Evolutionary conservation across 2,797 vertebrate genomes (phyloP).

Genomic region (Valencia hispanica): DNA sequence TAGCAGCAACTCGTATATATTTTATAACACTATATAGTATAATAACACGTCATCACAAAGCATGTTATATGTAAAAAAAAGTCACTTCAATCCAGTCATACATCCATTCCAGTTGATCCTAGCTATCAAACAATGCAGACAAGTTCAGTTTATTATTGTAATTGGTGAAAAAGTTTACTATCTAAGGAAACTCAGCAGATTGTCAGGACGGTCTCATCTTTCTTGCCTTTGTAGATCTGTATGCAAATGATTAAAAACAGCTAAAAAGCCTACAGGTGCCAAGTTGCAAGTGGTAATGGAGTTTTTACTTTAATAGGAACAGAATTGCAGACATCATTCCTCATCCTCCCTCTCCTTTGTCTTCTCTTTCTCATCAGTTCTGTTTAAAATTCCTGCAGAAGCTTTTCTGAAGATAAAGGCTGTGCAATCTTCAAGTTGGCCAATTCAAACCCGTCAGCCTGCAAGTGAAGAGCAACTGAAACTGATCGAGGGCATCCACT

Average conservation of each 20-base stretch:
- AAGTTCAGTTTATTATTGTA: too few relatives aligned
- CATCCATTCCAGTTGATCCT: too few relatives aligned
- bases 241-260: conserved; percentile 59
- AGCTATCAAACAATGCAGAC: too few relatives aligned
- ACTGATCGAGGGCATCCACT: conserved; percentile 54
- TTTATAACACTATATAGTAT: too few relatives aligned
- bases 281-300: conserved; percentile 53
- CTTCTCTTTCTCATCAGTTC: conserved; percentile 9
- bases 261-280: conserved; percentile 42
- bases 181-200: too few relatives aligned
- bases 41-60: too few relatives aligned
- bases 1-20: too few relatives aligned
- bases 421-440: conserved; percentile 41
- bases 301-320: conserved; percentile 57
- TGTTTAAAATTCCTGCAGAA: conserved; percentile 5
- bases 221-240: conserved; percentile 53
- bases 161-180: too few relatives aligned
- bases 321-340: conserved; percentile 57
- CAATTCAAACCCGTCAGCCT: conserved; percentile 42
- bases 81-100: too few relatives aligned
- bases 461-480: conserved; percentile 42
- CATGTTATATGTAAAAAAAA: too few relatives aligned
- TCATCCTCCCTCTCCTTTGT: conserved; percentile 14
- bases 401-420: conserved; percentile 43
- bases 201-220: conserved; percentile 53